phyloP scores from a whole-genome alignment of 2,113 vertebrate species.

The Macrotus californicus region DNA sequence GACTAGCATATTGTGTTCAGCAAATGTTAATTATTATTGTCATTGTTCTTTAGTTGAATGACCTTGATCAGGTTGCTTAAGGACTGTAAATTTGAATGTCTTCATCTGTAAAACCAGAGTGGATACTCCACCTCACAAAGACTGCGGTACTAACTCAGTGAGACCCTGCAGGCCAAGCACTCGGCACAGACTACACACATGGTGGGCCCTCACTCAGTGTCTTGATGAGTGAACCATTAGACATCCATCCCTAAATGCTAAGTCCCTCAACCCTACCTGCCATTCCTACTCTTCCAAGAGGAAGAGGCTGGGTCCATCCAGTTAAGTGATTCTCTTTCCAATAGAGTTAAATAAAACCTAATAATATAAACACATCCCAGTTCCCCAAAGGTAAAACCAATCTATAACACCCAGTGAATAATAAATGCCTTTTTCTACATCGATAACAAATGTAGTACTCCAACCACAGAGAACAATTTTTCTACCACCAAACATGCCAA shows the following conservation, averaged over 20 bases:
- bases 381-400: slow-evolving; percentile 4
- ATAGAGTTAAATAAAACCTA: not conserved
- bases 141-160: not conserved
- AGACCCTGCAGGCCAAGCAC: not conserved
- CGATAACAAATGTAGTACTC: not conserved
- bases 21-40: not conserved
- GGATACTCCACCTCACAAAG: not conserved
- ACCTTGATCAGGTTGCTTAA: not conserved
- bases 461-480: not conserved
- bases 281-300: not conserved
- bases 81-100: not conserved
- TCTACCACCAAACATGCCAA: not conserved
- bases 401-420: slow-evolving; percentile 23
- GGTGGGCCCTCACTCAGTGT: not conserved
- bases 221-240: not conserved
- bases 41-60: not conserved
- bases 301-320: not conserved
- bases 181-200: not conserved
- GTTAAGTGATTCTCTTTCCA: not conserved
- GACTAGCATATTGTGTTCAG: not conserved
- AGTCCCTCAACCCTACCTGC: not conserved
- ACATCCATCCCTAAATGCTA: not conserved
- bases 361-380: not conserved
- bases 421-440: slow-evolving; percentile 23
- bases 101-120: not conserved